Base-by-base conservation (phyloP, 2,888 invertebrate species). In the Andrena flavipes region DNA sequence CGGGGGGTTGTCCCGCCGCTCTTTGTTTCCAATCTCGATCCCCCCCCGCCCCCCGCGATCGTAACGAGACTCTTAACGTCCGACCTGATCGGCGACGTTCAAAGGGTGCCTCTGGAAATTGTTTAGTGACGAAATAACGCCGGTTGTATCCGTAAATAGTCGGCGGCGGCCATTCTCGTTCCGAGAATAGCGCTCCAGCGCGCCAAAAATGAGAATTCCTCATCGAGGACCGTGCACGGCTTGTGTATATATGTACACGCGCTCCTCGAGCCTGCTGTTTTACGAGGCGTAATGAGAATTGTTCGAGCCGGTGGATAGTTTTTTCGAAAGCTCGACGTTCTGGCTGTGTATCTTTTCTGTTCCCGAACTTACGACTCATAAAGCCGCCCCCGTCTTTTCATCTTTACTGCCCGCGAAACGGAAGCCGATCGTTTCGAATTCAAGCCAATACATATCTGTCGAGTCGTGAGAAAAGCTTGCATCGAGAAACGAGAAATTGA, bases 111-210 rank as follows among this genome's bases (percentile, higher is more conserved):
- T 64, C 76, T 72, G 78, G 87, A 89, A 89, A 89, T 88, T 87
- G 88, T 90, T 89, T 91, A 89, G 91, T 91, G 91, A 92, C 90
- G 92, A 92, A 91, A 91, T 88, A 88, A 75, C 76, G 81, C 63
- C 72, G 60, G 85, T 84, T 84, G 88, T 86, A 80, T 91, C 91
- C 91, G 89, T 90, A 91, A 91, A 91, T 91, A 91, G 85, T 84
- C 84, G 75, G 59, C 84, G 87, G 87, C 90, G 88, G 91, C 88
- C 89, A 89, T 90, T 89, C 87, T 79, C 86, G 87, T 82, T 86
- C 87, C 88, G 62, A 86, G 90, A 91, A 91, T 91, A 91, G 78
- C 85, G 68, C 74, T 89, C 88, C 89, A 88, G 88, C 85, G 76
- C 88, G 89, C 85, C 89, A 87, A 89, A 90, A 88, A 85, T 88